These are phyloP conservation scores for Crotalus helleri DNA, from an alignment of 2,113 vertebrate species.

Conservation along the genomic window DNA sequence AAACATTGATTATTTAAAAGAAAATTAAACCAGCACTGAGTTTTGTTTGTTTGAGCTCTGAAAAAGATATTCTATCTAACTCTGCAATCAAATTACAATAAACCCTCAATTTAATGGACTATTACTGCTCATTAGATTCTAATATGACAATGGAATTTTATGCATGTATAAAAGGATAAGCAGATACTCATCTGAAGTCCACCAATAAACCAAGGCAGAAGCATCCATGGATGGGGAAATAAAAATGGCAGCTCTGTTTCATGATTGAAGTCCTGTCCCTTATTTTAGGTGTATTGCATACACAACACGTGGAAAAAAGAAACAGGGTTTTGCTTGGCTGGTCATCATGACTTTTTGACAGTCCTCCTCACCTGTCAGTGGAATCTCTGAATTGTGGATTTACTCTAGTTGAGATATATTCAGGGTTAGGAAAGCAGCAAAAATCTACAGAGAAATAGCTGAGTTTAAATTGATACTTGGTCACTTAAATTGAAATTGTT, in stretches of 20 bases:
- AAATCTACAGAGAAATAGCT: not conserved
- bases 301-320: not conserved
- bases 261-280: not conserved
- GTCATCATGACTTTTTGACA: not conserved
- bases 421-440: not conserved
- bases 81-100: not conserved
- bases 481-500: not conserved
- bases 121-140: not conserved
- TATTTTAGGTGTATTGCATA: not conserved
- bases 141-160: not conserved
- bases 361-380: not conserved
- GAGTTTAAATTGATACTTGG: not conserved
- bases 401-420: not conserved
- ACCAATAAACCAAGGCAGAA: not conserved
- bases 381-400: not conserved
- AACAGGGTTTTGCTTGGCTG: not conserved
- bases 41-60: not conserved
- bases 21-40: not conserved
- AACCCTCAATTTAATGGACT: not conserved
- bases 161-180: not conserved
- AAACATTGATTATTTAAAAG: not conserved
- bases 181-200: not conserved
- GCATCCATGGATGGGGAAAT: not conserved
- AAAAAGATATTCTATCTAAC: not conserved
- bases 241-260: not conserved